These are phyloP conservation scores for Drosophila buzzatii DNA, from an alignment of 2,888 invertebrate genomes.

Conservation along the genomic window DNA sequence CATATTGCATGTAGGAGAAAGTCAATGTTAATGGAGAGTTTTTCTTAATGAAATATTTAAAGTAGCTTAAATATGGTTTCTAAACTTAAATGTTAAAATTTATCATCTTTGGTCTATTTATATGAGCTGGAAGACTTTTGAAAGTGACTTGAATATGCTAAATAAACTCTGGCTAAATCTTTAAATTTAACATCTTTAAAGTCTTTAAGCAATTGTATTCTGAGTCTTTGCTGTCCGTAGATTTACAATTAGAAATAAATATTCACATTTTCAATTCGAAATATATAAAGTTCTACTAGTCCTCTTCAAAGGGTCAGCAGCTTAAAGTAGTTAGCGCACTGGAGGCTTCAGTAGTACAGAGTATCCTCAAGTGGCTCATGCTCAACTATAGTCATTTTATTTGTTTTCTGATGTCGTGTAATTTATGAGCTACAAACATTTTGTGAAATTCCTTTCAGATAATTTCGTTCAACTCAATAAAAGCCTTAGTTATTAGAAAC, in stretches of 20 bases:
- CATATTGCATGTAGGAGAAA: not conserved
- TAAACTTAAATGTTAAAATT: not conserved
- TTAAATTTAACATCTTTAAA: not conserved
- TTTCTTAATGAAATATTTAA: not conserved
- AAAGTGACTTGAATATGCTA: not conserved
- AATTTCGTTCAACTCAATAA: not conserved
- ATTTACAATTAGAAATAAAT: not conserved
- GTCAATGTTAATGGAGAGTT: not conserved
- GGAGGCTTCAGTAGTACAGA: not conserved
- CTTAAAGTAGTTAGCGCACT: not conserved
- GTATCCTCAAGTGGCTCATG: not conserved
- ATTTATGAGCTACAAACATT: constrained; percentile 4
- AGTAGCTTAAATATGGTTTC: not conserved
- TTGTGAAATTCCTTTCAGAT: not conserved
- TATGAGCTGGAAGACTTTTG: too few species aligned
- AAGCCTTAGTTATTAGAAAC: not conserved
- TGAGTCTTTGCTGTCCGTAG: not conserved
- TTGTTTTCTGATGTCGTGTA: not conserved
- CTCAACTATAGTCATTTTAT: not conserved
- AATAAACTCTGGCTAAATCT: not conserved
- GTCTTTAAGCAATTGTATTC: not conserved
- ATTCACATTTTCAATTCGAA: not conserved
- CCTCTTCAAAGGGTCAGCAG: not conserved
- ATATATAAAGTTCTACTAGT: not conserved
- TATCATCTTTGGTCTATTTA: not conserved